Percentiles rank a stretch among this genome's conserved stretches.
phyloP scores from a whole-genome alignment of 2,888 invertebrate species.

The Caenorhabditis sp. region DNA sequence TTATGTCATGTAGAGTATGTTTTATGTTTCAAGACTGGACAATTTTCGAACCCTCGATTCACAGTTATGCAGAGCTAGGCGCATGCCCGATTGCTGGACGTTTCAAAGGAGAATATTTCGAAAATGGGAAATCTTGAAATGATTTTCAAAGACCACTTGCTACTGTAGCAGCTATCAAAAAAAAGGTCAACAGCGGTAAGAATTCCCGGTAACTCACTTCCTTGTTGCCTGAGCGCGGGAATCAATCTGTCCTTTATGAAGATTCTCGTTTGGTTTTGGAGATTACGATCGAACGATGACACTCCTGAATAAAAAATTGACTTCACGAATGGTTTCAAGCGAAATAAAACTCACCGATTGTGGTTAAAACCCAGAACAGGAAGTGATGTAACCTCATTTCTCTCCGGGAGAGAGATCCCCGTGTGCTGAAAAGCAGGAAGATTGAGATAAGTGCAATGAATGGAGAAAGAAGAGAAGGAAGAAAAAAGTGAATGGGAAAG shows the following conservation, averaged over 20 bases:
- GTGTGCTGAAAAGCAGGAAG: constrained; percentile 22
- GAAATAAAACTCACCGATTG: constrained; percentile 4
- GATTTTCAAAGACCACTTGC: no score
- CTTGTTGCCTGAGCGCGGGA: constrained; percentile 11
- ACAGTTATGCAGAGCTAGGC: no score
- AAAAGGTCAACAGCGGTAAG: no score
- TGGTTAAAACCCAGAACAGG: constrained; percentile 11
- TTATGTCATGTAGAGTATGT: neutral
- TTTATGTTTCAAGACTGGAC: no score
- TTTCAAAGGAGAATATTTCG: no score
- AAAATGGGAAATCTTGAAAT: no score
- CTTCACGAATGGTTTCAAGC: neutral
- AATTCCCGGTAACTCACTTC: neutral
- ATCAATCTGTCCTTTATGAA: constrained; percentile 24
- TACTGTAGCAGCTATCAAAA: neutral
- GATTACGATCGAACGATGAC: neutral
- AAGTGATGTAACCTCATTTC: constrained; percentile 38
- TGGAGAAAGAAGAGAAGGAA: constrained; percentile 1
- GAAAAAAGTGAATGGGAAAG: constrained; percentile 1
- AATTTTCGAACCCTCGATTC: no score
- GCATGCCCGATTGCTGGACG: no score
- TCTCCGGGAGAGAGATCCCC: constrained; percentile 32
- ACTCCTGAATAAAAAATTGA: constrained; percentile 22
- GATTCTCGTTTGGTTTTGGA: neutral
- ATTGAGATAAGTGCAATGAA: constrained; percentile 25